Conservation (phyloP, 2,797 vertebrate genomes). For the Mormyrops boulengeri region DNA sequence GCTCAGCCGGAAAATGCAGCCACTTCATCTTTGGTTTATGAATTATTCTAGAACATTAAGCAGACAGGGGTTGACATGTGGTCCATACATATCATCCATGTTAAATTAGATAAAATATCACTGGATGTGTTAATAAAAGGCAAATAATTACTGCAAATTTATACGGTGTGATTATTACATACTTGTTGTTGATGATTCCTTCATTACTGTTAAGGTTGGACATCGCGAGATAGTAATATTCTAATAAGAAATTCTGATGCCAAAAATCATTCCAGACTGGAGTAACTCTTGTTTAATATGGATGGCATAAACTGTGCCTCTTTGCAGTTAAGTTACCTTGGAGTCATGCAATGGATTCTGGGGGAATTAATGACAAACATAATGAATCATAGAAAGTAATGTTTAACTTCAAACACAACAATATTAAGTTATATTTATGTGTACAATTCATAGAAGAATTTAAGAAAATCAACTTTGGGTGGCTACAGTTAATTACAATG, state of each 20-base stretch:
- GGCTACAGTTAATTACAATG: background rate
- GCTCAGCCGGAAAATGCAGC: constrained; percentile 19
- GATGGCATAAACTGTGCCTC: background rate
- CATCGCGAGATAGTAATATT: background rate
- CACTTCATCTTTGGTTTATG: constrained; percentile 30
- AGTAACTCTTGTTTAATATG: background rate
- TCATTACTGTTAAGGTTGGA: background rate
- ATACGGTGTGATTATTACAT: background rate
- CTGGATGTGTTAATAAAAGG: background rate
- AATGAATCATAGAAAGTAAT: background rate
- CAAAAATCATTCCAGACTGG: background rate
- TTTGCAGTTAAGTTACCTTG: background rate
- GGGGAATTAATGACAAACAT: background rate
- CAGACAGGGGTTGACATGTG: background rate
- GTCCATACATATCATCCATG: background rate
- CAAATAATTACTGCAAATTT: background rate
- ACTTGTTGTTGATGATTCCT: background rate
- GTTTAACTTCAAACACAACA: background rate
- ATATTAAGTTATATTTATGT: background rate
- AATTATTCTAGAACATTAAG: background rate
- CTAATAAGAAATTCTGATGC: background rate
- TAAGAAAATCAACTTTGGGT: background rate
- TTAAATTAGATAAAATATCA: background rate
- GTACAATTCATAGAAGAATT: background rate
- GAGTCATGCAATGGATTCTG: background rate